Conservation (phyloP, 2,888 invertebrate species). For the Cephus spinipes region DNA sequence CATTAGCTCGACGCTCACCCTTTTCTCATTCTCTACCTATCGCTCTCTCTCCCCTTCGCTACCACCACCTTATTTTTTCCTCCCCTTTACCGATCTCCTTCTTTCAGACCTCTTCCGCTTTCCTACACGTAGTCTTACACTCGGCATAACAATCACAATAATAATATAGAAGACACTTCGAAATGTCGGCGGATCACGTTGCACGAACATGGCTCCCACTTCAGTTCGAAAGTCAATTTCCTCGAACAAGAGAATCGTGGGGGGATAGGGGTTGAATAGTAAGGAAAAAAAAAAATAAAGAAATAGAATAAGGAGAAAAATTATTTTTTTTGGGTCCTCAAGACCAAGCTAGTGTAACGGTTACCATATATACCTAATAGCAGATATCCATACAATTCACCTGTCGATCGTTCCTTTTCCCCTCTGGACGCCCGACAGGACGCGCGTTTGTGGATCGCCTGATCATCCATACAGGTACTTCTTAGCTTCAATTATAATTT, state of each 20-base stretch:
- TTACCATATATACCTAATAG: too few relatives aligned
- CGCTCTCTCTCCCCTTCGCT: background rate
- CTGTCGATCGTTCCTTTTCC: too few relatives aligned
- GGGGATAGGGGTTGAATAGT: background rate
- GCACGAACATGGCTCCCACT: background rate
- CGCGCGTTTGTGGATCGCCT: too few relatives aligned
- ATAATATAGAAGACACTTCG: slow-evolving; percentile 22
- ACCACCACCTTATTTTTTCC: slow-evolving; percentile 12
- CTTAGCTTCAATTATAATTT: too few relatives aligned
- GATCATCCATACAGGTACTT: too few relatives aligned
- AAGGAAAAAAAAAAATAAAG: slow-evolving; percentile 8
- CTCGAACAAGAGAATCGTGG: background rate
- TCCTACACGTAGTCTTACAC: slow-evolving; percentile 18
- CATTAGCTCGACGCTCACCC: slow-evolving; percentile 3
- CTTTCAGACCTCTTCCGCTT: slow-evolving; percentile 17
- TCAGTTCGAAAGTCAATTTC: background rate
- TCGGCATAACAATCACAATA: slow-evolving; percentile 5
- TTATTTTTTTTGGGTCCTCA: slow-evolving; percentile 56
- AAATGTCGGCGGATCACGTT: slow-evolving; percentile 12
- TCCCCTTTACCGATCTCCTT: slow-evolving; percentile 8
- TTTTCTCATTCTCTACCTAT: background rate
- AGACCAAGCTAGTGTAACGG: slow-evolving; percentile 20
- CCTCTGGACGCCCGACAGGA: too few relatives aligned
- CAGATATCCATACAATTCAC: too few relatives aligned
- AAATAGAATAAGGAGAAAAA: background rate